Base-by-base conservation (phyloP, 2,888 invertebrate species). In the Meta bourneti region DNA sequence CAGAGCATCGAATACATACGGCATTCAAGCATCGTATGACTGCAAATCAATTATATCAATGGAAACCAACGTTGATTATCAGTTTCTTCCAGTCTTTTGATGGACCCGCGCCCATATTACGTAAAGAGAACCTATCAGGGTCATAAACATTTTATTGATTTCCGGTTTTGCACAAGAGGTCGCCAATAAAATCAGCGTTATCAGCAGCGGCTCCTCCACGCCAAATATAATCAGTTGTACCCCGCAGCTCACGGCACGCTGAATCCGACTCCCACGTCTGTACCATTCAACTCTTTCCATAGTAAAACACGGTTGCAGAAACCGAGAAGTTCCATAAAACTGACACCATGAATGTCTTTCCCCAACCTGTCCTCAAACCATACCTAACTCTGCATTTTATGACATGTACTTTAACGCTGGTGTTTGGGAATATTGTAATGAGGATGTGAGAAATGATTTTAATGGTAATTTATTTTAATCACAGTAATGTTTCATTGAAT, bases 91-190 rank as follows among this genome's bases (percentile, higher is more conserved):
- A 72, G 20, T 72, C 16, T 72, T 82, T 83, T 90, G 61, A 90
- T 90, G 72, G 84, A 54, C 80, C 80, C 81, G 69, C 88, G 16
- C 72, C 48, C 80, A 75, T 88, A 75, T 61, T 69, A 7, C 75
- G 70, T 61, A 86, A 69, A 81, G 77, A 69, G 75, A 75, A 88
- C 82, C 74, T 91, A 87, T 91, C 83, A 86, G 91, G 75, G 83
- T 78, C 83, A 91, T 91, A 91, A 91, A 91, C 80, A 54, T 91
- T 91, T 91, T 91, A 91, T 91, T 91, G 91, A 91, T 91, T 91
- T 91, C 91, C 91, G 91, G 91, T 91, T 91, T 91, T 87, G 83
- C 78, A 72, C 83, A 78, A 83, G 88, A 89, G 87, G 87, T 91
- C 87, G 91, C 82, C 70, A 91, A 91, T 91, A 91, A 91, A 91